These are phyloP conservation scores for Melinaea marsaeus DNA, from an alignment of 2,888 invertebrate genomes.

Conservation along the genomic window DNA sequence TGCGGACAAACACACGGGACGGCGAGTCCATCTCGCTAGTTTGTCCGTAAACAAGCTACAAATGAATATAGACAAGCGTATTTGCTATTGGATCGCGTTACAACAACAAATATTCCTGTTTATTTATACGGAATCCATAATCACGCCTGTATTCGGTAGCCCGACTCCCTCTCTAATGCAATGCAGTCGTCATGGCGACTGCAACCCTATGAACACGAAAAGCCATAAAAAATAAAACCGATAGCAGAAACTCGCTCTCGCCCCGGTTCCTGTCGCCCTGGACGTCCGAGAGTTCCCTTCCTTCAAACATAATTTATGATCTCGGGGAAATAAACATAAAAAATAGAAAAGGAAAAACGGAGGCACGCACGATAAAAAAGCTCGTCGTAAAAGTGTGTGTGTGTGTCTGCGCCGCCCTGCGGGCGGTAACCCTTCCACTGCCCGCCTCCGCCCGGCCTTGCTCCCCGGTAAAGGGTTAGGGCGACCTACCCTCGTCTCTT, in stretches of 20 bases:
- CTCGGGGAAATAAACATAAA: conserved; percentile 79
- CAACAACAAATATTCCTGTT: conserved; percentile 66
- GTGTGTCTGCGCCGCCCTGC: conserved; percentile 53
- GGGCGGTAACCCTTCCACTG: conserved; percentile 74
- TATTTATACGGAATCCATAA: conserved; percentile 52
- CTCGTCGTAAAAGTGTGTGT: conserved; percentile 73
- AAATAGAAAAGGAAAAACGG: conserved; percentile 79
- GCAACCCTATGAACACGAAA: conserved; percentile 66
- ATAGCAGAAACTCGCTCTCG: conserved; percentile 67
- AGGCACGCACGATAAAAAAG: conserved; percentile 78
- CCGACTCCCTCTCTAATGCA: conserved; percentile 56
- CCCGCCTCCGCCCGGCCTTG: conserved; percentile 61
- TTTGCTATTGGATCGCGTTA: conserved; percentile 69
- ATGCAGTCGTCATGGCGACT: conserved; percentile 72
- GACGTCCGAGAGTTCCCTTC: conserved; percentile 77
- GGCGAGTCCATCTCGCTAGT: conserved; percentile 66
- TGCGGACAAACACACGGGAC: conserved; percentile 56
- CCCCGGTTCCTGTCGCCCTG: conserved; percentile 73
- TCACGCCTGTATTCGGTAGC: conserved; percentile 36
- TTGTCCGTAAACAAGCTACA: conserved; percentile 70
- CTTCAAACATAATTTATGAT: conserved; percentile 79
- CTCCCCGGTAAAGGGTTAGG: conserved; percentile 72
- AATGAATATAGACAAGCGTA: conserved; percentile 73
- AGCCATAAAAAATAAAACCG: conserved; percentile 71
- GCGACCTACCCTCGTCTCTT: conserved; percentile 57